These are phyloP conservation scores for Malurus cyaneus DNA, from an alignment of 2,113 vertebrate genomes.

Conservation along the genomic window DNA sequence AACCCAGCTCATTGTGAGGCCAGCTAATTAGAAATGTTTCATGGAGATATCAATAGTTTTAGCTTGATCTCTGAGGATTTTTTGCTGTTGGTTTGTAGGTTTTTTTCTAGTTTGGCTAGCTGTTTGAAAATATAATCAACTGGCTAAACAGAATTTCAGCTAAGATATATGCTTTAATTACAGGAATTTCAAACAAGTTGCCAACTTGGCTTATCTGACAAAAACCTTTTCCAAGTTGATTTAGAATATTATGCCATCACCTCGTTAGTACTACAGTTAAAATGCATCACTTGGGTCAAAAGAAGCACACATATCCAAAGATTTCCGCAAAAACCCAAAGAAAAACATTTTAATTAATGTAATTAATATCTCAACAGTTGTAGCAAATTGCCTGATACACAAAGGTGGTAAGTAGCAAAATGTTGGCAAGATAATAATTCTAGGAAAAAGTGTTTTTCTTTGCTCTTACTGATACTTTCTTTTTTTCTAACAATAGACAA, in stretches of 20 bases:
- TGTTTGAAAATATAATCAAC: conserved; percentile 22
- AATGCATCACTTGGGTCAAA: not conserved
- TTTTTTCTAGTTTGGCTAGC: not conserved
- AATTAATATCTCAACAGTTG: not conserved
- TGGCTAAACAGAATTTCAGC: conserved; percentile 22
- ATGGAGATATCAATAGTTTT: not conserved
- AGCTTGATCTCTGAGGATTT: not conserved
- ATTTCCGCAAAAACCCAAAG: not conserved
- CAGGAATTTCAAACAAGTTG: not conserved
- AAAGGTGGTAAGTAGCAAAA: not conserved
- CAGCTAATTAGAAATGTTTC: conserved; percentile 15
- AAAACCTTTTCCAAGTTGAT: conserved; percentile 16
- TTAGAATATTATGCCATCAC: not conserved
- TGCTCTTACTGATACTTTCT: not conserved
- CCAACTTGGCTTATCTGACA: conserved; percentile 9
- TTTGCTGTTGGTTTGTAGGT: not conserved
- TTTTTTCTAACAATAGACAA: not conserved
- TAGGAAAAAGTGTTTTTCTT: not conserved
- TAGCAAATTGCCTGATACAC: not conserved
- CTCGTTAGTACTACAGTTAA: conserved; percentile 12
- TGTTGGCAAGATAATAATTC: not conserved
- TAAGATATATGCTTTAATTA: conserved; percentile 54
- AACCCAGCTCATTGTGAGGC: not conserved
- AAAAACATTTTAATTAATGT: conserved; percentile 14
- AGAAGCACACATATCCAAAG: not conserved